Evolutionary conservation across 92 coral and sea anemone genomes (phyloP).

Genomic region (Parazoanthus swiftii): DNA sequence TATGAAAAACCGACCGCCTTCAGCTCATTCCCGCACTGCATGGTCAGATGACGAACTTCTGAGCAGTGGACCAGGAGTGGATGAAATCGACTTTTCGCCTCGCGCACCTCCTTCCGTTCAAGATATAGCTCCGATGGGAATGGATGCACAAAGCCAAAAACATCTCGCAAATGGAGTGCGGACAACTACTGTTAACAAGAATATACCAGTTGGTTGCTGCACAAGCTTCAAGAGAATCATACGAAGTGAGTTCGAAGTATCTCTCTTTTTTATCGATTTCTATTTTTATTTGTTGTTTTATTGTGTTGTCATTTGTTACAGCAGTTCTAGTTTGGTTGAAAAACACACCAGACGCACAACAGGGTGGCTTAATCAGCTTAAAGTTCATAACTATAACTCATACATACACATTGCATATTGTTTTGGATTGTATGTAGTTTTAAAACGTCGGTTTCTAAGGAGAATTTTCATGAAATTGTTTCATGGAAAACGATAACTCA

Average conservation of each 20-base stretch:
- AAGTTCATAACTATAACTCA: neutral
- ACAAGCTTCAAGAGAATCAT: constrained; percentile 58
- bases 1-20: constrained; percentile 48
- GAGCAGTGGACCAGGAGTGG: constrained; percentile 36
- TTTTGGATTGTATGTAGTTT: neutral
- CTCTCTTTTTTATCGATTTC: neutral
- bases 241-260: constrained; percentile 45
- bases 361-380: too few species aligned
- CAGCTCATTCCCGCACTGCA: constrained; percentile 56
- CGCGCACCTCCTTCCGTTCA: constrained; percentile 43
- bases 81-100: constrained; percentile 47
- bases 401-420: neutral
- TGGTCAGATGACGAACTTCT: constrained; percentile 50
- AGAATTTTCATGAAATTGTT: neutral
- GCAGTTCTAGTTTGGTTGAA: neutral
- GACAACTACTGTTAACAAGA: constrained; percentile 47
- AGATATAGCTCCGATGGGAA: constrained; percentile 52
- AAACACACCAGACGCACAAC: neutral
- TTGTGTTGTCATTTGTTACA: neutral
- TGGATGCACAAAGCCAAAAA: constrained; percentile 59
- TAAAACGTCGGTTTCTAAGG: neutral
- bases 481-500: neutral
- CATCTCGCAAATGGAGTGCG: constrained; percentile 42
- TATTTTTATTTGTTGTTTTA: neutral
- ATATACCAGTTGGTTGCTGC: constrained; percentile 51